Base-by-base conservation (phyloP, 2,888 invertebrate genomes). In the Suillia variegata region DNA sequence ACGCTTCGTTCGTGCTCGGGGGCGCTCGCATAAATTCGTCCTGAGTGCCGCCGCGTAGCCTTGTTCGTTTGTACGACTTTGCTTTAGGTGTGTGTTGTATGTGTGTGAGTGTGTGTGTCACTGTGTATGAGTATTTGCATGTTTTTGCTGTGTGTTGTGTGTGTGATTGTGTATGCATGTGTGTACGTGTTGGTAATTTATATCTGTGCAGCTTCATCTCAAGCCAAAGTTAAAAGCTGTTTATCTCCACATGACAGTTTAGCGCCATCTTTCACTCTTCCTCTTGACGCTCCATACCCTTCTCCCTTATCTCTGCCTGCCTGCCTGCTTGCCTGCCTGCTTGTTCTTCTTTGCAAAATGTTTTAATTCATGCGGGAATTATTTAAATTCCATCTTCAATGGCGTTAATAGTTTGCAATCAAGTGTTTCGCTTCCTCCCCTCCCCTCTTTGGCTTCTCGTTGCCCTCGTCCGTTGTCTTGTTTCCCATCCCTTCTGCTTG, bases 361-460 rank as follows among this genome's bases (percentile, higher is more conserved):
- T 68, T 73, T 70, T 63, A 69, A 68, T 69, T 68, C 70, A 68
- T 66, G 58, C 64, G 69, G 68, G 70, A 73, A 70, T 75, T 70
- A 73, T 71, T 70, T 69, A 71, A 70, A 77, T 73, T 71, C 66
- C 66, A 63, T 68, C 67, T 70, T 74, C 67, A 71, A 75, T 73
- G 69, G 70, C 69, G 73, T 74, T 78, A 77, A 77, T 73, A 70
- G 73, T 68, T 66, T 68, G 68, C 69, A 70, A 74, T 75, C 70
- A 75, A 67, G 70, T 66, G 63, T 67, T 60, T 62, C 61, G 56
- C 34, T 65, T 54, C n/a, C n/a, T n/a, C n/a, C n/a, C n/a, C n/a
- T n/a, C n/a, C 48, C 47, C 48, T 56, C 53, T 34, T 58, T 56
- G 59, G n/a, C n/a, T 49, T 54, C 56, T 33, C 54, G 54, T 64